phyloP scores from a whole-genome alignment of 2,888 invertebrate species.

The Drosophila borealis region DNA sequence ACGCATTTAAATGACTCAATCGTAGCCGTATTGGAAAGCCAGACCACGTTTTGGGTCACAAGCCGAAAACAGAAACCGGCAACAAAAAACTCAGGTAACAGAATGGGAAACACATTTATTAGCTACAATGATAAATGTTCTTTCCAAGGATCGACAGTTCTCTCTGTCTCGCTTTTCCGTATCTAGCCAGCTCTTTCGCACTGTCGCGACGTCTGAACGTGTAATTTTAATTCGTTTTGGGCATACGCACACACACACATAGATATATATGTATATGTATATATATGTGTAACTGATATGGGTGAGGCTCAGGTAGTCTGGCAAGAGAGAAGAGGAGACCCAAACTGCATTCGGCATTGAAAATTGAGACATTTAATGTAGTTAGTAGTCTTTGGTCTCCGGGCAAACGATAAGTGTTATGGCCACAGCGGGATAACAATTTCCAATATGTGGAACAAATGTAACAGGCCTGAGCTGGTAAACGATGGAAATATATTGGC shows the following conservation, averaged over 20 bases:
- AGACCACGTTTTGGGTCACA: conserved; percentile 55
- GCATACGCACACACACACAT: conserved; percentile 18
- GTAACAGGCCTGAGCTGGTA: conserved; percentile 26
- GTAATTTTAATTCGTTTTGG: conserved; percentile 79
- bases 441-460: conserved; percentile 60
- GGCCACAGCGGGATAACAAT: conserved; percentile 56
- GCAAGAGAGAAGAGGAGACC: background rate
- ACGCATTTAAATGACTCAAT: conserved; percentile 77
- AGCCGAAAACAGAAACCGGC: conserved; percentile 11
- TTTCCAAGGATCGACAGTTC: conserved; percentile 54
- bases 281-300: conserved; percentile 49
- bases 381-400: conserved; percentile 45
- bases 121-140: conserved; percentile 77
- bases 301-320: conserved; percentile 65
- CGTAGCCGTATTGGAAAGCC: conserved; percentile 53
- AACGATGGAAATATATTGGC: conserved; percentile 18
- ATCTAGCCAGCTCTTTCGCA: conserved; percentile 10
- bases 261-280: background rate
- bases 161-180: background rate
- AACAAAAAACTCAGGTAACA: conserved; percentile 7
- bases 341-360: conserved; percentile 43
- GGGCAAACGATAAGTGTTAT: conserved; percentile 62
- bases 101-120: conserved; percentile 67
- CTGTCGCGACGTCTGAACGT: conserved; percentile 53
- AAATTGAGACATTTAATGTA: conserved; percentile 74